Evolutionary conservation across 2,113 vertebrate species (phyloP), one percentile per base, ranked within the genome.

Genomic region (Mandrillus leucophaeus): DNA sequence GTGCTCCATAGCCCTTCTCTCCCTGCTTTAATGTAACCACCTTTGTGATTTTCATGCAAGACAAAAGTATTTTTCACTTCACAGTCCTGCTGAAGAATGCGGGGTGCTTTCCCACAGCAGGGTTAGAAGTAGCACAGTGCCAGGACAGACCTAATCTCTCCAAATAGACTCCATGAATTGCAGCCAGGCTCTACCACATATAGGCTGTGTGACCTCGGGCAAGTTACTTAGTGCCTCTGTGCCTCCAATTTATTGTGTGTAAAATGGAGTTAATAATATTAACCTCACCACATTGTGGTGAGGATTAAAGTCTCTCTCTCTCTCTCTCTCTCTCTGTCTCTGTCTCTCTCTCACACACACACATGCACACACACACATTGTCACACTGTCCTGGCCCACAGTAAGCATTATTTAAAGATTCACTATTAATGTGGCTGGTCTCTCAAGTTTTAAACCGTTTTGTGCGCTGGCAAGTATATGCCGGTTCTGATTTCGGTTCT

Each of bases 51-150:
- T 80, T 32, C 40, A 75, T 10, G 1, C 10, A 50, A 70, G 2
- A 64, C 17, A 32, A 61, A 93, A 93, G 32, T 18, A 40, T 52
- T 84, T 68, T 95, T 27, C 52, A 2, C 30, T 90, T 92, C 13
- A 8, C 3, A 64, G 30, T 50, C 25, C 35, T 84, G 5, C 7
- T 8, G 1, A 68, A 89, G 75, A n/a, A 52, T 6, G 7, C 8
- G 16, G 40, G 35, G 3, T 18, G 10, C 9, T 8, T 30, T 8
- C 6, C 9, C 35, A 23, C 38, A 16, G 3, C 27, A 61, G 72
- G 35, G 5, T 45, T 40, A 43, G 30, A 72, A 13, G 32, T 3
- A 48, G 14, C 0, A 0, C 1, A 4, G 0, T 18, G 9, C 40
- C 66, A 55, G n/a, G 32, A 18, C 12, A 35, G 32, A 6, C 13